A percentile compares a stretch with the other conserved stretches of the same genome.
phyloP scores from a whole-genome alignment of 2,113 vertebrate species.

The Sturnira hondurensis region DNA sequence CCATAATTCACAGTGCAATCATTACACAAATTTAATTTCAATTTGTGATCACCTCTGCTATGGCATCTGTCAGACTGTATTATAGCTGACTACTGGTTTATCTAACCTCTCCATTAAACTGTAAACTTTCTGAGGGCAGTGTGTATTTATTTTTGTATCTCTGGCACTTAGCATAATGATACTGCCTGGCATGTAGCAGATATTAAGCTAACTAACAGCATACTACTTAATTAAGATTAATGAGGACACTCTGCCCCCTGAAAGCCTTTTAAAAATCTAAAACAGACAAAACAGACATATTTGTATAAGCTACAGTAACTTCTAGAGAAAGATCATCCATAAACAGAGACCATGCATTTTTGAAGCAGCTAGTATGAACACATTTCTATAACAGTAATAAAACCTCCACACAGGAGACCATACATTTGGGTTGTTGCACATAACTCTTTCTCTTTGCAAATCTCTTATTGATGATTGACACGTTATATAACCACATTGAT shows the following conservation, averaged over 20 bases:
- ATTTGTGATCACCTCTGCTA: neutral
- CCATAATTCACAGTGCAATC: neutral
- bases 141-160: neutral
- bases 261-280: constrained; percentile 1
- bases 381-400: constrained; percentile 19
- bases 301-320: neutral
- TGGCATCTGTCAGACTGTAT: neutral
- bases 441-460: neutral
- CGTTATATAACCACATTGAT: neutral
- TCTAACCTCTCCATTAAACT: neutral
- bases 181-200: neutral
- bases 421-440: neutral
- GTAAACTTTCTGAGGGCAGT: neutral
- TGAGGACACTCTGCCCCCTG: constrained; percentile 1
- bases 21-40: neutral
- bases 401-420: neutral
- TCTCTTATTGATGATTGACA: neutral
- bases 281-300: constrained; percentile 6
- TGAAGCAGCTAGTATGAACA: neutral
- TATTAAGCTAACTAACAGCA: neutral
- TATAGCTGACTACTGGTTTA: neutral
- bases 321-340: constrained; percentile 7
- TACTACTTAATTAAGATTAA: constrained; percentile 36
- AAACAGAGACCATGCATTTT: constrained; percentile 1
- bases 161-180: neutral